Base-by-base conservation (phyloP, 2,888 invertebrate species). In the Laothoe populi region DNA sequence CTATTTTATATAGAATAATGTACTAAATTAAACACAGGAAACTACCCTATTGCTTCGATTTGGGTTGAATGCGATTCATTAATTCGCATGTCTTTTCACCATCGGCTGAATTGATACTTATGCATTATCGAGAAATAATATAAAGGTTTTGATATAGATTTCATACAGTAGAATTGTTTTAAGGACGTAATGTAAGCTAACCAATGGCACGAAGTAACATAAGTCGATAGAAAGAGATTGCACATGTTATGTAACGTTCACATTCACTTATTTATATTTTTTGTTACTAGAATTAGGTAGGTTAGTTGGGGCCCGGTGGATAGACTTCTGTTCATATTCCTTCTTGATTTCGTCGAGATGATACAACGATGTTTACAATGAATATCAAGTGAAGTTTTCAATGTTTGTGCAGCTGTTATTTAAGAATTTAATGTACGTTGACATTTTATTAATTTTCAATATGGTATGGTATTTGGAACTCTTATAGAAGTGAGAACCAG, bases 241-340 rank as follows among this genome's bases (percentile, higher is more conserved):
- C 92, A 92, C 92, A 84, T 92, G 92, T 92, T 92, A 92, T 81
- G 83, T 88, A 90, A 83, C 19, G 80, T 82, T 86, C 92, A 92
- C 92, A 83, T 81, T 82, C 79, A 89, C 82, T 88, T 84, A 88
- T 88, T 89, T 92, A 89, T 91, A 87, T 88, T 86, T 90, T 92
- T 86, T 88, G 90, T 90, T 92, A 88, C 75, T 90, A 90, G 90
- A 82, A 60, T 68, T 91, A 90, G 86, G 84, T 87, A 88, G 84
- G 79, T 83, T 81, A 76, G 74, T 74, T 72, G 78, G 84, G 83
- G 82, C 84, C 86, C 84, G 81, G 75, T 68, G 72, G 73, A 70
- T 67, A 69, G 61, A 64, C 73, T 70, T 66, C 67, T 64, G 57
- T 68, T 68, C 69, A 69, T 67, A 67, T 66, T 63, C 67, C 67